Percentiles rank a stretch among this genome's conserved stretches.
Conservation (phyloP, 2,888 invertebrate species). For the Aethes cnicana region DNA sequence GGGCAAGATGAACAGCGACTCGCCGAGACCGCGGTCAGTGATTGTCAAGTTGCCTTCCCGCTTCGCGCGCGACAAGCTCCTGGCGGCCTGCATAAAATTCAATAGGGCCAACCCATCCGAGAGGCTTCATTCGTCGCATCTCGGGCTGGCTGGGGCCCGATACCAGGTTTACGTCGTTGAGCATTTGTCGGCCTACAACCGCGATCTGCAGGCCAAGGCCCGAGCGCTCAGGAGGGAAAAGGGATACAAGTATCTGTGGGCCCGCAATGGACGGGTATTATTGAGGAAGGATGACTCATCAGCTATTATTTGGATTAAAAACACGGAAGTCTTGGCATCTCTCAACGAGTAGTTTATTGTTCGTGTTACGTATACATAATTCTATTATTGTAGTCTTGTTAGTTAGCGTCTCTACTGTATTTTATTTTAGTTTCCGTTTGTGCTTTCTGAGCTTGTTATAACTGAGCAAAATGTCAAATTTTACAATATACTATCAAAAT, state of each 20-base stretch:
- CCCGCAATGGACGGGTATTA: not conserved
- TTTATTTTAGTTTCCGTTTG: not conserved
- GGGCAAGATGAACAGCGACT: slow-evolving; percentile 5
- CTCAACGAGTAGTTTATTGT: no score
- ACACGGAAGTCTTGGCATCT: no score
- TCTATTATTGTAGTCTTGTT: not conserved
- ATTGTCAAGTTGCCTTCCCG: slow-evolving; percentile 1
- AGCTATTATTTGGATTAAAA: no score
- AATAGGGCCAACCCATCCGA: slow-evolving; percentile 8
- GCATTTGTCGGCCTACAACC: not conserved
- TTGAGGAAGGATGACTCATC: not conserved
- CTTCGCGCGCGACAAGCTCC: slow-evolving; percentile 2
- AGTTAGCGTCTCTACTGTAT: not conserved
- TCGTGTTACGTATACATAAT: no score
- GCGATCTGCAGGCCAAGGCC: not conserved
- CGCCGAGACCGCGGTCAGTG: slow-evolving; percentile 13
- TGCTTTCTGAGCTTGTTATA: not conserved
- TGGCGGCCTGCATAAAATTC: slow-evolving; percentile 13
- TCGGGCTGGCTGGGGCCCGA: slow-evolving; percentile 17
- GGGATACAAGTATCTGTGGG: not conserved
- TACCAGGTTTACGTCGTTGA: no score
- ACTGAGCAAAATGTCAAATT: not conserved
- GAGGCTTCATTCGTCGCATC: slow-evolving; percentile 4
- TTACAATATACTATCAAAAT: not conserved
- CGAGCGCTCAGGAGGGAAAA: not conserved